Evolutionary conservation across 2,797 vertebrate species (phyloP).

Genomic region (Esox masquinongy): DNA sequence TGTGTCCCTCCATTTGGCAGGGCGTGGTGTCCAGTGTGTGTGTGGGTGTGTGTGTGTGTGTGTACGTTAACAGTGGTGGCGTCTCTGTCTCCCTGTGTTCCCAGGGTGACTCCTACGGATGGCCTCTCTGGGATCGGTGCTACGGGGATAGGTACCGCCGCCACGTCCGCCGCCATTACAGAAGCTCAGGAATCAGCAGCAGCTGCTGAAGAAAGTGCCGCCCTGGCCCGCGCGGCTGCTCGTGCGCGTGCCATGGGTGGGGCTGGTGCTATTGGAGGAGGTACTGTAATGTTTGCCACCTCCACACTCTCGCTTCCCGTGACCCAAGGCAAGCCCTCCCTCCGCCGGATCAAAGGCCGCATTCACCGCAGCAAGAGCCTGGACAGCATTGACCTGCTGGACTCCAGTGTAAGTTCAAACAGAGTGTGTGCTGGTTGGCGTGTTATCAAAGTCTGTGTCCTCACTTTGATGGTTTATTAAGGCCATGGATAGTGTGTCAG

Average conservation of each 20-base stretch:
- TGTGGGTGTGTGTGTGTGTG: too few species aligned
- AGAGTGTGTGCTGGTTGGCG: background rate
- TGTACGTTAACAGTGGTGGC: background rate
- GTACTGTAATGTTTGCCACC: constrained; percentile 59
- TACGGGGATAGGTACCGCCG: constrained; percentile 48
- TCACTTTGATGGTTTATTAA: background rate
- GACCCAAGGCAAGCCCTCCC: constrained; percentile 92
- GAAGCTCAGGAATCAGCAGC: background rate
- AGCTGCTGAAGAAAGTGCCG: constrained; percentile 12
- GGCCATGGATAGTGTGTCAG: background rate
- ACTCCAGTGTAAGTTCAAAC: constrained; percentile 84
- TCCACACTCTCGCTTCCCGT: constrained; percentile 73
- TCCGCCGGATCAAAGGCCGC: constrained; percentile 93
- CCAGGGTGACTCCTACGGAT: constrained; percentile 92
- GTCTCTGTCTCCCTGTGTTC: background rate
- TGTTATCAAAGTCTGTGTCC: background rate
- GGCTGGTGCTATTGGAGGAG: constrained; percentile 58
- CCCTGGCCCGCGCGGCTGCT: constrained; percentile 53
- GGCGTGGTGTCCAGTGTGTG: background rate
- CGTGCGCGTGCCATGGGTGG: constrained; percentile 57
- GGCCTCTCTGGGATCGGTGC: constrained; percentile 52
- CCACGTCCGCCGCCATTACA: constrained; percentile 57
- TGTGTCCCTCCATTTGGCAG: constrained; percentile 36
- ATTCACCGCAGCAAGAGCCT: constrained; percentile 95
- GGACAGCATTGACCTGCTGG: constrained; percentile 91